Evolutionary conservation across 2,113 vertebrate species (phyloP).

Genomic region (Eublepharis macularius): DNA sequence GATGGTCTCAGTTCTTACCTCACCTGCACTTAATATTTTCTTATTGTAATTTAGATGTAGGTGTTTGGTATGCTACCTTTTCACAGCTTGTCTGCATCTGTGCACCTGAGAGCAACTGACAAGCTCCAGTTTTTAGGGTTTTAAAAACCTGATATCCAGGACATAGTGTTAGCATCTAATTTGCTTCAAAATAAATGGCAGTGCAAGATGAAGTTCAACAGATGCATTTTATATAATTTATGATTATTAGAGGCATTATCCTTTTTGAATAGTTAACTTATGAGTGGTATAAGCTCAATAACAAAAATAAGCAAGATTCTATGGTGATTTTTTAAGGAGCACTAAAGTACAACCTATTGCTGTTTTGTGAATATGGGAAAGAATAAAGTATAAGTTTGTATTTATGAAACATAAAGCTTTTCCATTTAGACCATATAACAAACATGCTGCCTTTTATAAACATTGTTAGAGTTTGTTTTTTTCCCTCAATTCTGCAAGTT

Average conservation of each 20-base stretch:
- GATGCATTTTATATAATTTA: neutral
- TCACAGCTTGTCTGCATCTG: neutral
- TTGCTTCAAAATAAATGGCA: conserved; percentile 36
- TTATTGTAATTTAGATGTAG: neutral
- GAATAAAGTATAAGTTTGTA: neutral
- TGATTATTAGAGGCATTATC: neutral
- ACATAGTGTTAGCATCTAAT: conserved; percentile 51
- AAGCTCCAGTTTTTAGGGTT: conserved; percentile 1
- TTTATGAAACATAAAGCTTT: neutral
- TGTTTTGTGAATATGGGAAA: neutral
- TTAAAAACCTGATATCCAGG: neutral
- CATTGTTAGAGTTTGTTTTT: neutral
- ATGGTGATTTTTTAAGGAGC: neutral
- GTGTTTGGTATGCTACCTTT: rapidly evolving
- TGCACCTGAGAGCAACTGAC: neutral
- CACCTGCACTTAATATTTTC: neutral
- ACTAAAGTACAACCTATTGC: neutral
- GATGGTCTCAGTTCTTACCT: neutral
- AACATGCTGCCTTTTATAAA: conserved; percentile 2
- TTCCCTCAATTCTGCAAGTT: conserved; percentile 29
- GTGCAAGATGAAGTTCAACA: neutral
- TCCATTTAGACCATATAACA: neutral
- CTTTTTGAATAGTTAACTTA: neutral
- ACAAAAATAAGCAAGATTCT: neutral
- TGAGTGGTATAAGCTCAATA: neutral